Evolutionary conservation across 2,888 invertebrate species (phyloP).

Genomic region (Perdita meconis): DNA sequence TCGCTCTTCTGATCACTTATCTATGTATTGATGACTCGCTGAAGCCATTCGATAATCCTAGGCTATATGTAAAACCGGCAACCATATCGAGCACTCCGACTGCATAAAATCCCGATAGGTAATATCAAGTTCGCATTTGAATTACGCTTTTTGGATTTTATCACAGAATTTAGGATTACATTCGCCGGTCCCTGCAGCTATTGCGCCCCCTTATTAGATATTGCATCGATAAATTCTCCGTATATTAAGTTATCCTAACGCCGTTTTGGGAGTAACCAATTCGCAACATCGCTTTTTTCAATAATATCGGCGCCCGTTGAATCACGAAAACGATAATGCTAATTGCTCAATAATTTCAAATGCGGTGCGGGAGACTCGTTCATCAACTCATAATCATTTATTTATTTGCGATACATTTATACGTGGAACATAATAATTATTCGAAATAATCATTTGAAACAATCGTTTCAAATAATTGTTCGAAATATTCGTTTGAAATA

Average conservation of each 20-base stretch:
- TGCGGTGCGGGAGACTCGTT: too few relatives aligned
- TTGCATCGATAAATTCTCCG: constrained; percentile 22
- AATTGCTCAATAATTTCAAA: too few relatives aligned
- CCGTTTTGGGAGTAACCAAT: not conserved
- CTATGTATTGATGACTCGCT: constrained; percentile 33
- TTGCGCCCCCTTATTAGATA: constrained; percentile 30
- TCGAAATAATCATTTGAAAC: too few relatives aligned
- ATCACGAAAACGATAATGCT: too few relatives aligned
- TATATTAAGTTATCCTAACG: constrained; percentile 30
- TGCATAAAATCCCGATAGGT: constrained; percentile 42
- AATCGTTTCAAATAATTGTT: too few relatives aligned
- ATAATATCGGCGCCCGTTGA: not conserved
- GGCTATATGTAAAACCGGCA: constrained; percentile 43
- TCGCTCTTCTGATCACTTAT: constrained; percentile 18
- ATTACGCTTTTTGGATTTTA: constrained; percentile 47
- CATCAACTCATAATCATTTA: too few relatives aligned
- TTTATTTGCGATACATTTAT: too few relatives aligned
- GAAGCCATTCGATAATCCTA: constrained; percentile 48
- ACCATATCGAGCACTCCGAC: constrained; percentile 25
- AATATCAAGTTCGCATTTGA: constrained; percentile 50
- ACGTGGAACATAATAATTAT: too few relatives aligned
- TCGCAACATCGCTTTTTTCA: not conserved
- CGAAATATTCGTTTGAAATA: too few relatives aligned
- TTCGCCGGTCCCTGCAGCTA: constrained; percentile 27
- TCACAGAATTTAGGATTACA: constrained; percentile 52